Evolutionary conservation across 2,113 vertebrate species (phyloP).

Genomic region (Heterochromis multidens): DNA sequence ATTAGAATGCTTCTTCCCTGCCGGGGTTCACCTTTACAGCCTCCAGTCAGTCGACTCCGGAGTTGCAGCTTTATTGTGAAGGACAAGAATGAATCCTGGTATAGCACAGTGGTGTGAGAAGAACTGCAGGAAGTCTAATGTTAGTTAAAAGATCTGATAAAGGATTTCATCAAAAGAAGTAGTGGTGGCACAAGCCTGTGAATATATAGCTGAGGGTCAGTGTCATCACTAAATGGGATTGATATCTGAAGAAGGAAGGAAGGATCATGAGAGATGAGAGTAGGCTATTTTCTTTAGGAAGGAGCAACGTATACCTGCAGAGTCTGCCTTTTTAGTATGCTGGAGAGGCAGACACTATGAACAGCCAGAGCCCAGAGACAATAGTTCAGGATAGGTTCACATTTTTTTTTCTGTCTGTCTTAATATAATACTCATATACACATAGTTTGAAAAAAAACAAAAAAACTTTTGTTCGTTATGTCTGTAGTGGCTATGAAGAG

Average conservation of each 20-base stretch:
- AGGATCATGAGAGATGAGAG: not conserved
- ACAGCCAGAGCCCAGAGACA: not conserved
- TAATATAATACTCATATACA: not conserved
- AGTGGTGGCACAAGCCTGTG: not conserved
- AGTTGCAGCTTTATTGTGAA: slow-evolving; percentile 6
- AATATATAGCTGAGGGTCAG: not conserved
- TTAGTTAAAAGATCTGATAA: not conserved
- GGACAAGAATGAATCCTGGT: not conserved
- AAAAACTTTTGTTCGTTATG: not conserved
- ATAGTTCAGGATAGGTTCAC: not conserved
- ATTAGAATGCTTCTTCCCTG: slow-evolving; percentile 19
- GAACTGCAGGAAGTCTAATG: not conserved
- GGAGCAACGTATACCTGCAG: not conserved
- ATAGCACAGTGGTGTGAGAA: not conserved
- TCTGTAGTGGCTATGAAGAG: not conserved
- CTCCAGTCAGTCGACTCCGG: not conserved
- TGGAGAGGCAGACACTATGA: not conserved
- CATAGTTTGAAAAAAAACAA: not conserved
- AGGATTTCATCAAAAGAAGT: not conserved
- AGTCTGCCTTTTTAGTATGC: not conserved
- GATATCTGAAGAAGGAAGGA: not conserved
- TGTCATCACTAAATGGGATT: not conserved
- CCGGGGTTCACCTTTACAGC: slow-evolving; percentile 9
- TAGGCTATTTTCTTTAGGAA: not conserved
- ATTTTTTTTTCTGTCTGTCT: not conserved